Evolutionary conservation across 2,113 vertebrate species (phyloP).

Genomic region (Chroicocephalus ridibundus): DNA sequence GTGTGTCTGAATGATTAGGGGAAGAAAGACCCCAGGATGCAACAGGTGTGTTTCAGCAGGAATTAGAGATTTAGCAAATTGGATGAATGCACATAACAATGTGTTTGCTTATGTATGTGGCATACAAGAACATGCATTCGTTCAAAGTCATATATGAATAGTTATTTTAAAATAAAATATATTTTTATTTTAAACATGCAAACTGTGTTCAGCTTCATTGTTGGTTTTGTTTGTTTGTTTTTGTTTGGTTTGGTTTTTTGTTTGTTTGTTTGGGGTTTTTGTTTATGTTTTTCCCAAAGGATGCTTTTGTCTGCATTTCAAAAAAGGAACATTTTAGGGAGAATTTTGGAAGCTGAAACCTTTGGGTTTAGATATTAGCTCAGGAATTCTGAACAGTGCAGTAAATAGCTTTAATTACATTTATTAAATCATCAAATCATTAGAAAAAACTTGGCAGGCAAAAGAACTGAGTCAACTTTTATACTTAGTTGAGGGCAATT

Average conservation of each 20-base stretch:
- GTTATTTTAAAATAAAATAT: not conserved
- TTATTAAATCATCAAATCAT: not conserved
- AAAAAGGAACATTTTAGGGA: not conserved
- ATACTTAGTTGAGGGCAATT: not conserved
- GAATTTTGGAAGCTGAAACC: not conserved
- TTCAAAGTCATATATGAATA: not conserved
- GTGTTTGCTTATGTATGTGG: not conserved
- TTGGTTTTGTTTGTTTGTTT: not conserved
- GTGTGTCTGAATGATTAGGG: not conserved
- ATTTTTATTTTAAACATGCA: not conserved
- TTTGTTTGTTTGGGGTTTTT: not conserved
- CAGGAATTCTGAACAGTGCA: not conserved
- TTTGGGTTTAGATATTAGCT: not conserved
- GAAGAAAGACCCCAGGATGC: not conserved
- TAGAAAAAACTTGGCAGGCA: not conserved
- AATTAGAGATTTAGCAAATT: not conserved
- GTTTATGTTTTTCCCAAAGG: not conserved
- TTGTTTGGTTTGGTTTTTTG: not conserved
- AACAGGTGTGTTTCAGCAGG: constrained; percentile 11
- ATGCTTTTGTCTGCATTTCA: not conserved
- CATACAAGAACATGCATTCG: not conserved
- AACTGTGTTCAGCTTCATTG: not conserved
- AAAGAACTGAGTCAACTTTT: not conserved
- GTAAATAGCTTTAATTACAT: not conserved
- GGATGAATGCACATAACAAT: not conserved